A percentile compares a stretch with the other conserved stretches of the same genome.
Evolutionary conservation across 2,113 vertebrate genomes (phyloP).

Genomic region (Elephantulus edwardii): DNA sequence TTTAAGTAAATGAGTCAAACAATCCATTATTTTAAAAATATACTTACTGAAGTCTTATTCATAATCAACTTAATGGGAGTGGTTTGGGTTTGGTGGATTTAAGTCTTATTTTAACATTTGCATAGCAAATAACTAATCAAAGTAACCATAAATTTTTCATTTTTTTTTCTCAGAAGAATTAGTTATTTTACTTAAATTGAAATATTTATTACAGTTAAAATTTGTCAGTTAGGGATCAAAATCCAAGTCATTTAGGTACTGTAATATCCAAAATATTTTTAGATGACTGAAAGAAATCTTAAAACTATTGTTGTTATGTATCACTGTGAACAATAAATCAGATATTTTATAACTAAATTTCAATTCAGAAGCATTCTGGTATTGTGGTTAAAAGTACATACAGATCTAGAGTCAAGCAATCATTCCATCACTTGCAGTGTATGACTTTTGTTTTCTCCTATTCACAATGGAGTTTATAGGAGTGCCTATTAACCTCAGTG

Average conservation of each 20-base stretch:
- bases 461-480: not conserved
- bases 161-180: conserved; percentile 17
- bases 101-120: not conserved
- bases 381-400: conserved; percentile 27
- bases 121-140: conserved; percentile 3
- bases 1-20: conserved; percentile 9
- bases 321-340: not conserved
- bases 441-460: not conserved
- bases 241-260: not conserved
- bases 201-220: not conserved
- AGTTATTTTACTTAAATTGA: conserved; percentile 37
- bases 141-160: not conserved
- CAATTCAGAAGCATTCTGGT: not conserved
- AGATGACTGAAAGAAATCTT: not conserved
- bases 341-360: not conserved
- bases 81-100: too few relatives aligned
- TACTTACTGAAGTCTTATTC: not conserved
- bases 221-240: not conserved
- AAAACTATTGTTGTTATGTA: not conserved
- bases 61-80: too few relatives aligned
- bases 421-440: not conserved
- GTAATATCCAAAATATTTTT: not conserved
- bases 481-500: not conserved
- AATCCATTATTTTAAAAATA: conserved; percentile 5
- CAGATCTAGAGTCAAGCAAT: not conserved